These are phyloP conservation scores for Zoanthus sociatus DNA, from an alignment of 92 coral and sea anemone species.

Conservation along the genomic window DNA sequence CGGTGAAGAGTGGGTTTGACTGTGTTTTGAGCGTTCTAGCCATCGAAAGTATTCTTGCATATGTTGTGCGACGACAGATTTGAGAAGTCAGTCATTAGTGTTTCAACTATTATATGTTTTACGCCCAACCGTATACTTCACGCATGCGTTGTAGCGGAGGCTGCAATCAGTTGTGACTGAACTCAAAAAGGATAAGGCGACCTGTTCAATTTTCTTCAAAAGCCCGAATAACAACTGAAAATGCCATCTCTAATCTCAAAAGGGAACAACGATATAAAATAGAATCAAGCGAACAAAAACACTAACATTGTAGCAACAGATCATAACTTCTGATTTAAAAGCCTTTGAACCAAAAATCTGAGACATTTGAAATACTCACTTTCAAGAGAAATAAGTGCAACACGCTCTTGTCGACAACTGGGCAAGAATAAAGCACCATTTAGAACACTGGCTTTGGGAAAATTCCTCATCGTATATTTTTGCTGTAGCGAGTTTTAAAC, in stretches of 20 bases:
- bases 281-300: neutral
- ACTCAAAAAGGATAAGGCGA: too few species aligned
- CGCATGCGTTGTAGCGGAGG: too few species aligned
- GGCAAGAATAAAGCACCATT: neutral
- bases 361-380: neutral
- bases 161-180: too few species aligned
- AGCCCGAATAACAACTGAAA: too few species aligned
- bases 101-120: too few species aligned
- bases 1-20: too few species aligned
- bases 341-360: neutral
- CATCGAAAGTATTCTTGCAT: too few species aligned
- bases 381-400: neutral
- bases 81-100: too few species aligned
- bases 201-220: too few species aligned
- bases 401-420: neutral
- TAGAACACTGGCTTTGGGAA: neutral
- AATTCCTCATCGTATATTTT: neutral
- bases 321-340: neutral
- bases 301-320: neutral
- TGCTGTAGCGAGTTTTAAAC: neutral
- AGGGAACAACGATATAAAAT: neutral
- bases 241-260: neutral
- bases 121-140: too few species aligned
- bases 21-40: too few species aligned
- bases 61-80: too few species aligned